Conservation (phyloP, 2,888 invertebrate genomes). For the Caenorhabditis doughertyi region DNA sequence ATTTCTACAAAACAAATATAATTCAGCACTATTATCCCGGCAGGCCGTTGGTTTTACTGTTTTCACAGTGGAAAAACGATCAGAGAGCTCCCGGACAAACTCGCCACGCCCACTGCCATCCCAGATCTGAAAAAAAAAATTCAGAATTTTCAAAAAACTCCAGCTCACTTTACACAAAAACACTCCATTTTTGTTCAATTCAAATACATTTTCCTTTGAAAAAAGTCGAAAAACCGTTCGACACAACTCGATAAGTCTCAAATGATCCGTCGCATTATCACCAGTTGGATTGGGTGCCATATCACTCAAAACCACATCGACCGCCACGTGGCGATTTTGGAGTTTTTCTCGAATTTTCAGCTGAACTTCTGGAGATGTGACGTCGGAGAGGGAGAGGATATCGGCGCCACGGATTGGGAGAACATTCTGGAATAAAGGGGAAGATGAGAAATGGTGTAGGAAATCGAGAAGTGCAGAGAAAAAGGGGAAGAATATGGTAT, state of each 20-base stretch:
- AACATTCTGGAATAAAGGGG: constrained; percentile 71
- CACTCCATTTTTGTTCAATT: constrained; percentile 68
- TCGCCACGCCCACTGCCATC: constrained; percentile 76
- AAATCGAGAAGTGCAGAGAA: too few species aligned
- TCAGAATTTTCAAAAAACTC: not conserved
- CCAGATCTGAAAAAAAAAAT: constrained; percentile 81
- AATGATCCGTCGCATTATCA: constrained; percentile 75
- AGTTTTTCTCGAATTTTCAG: constrained; percentile 68
- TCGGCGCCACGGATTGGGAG: constrained; percentile 77
- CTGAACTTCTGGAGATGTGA: constrained; percentile 71
- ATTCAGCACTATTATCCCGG: constrained; percentile 81
- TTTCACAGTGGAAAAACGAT: constrained; percentile 72
- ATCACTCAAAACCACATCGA: constrained; percentile 80
- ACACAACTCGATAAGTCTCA: constrained; percentile 76
- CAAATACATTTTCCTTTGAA: constrained; percentile 57
- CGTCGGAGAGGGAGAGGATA: constrained; percentile 76
- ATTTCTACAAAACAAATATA: constrained; percentile 75
- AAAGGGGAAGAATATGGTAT: too few species aligned
- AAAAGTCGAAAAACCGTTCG: constrained; percentile 71
- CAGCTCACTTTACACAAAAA: constrained; percentile 77
- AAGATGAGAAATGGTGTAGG: too few species aligned
- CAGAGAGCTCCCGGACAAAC: constrained; percentile 74
- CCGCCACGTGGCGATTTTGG: constrained; percentile 26
- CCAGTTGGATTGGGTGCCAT: constrained; percentile 83
- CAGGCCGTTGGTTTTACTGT: constrained; percentile 81